Base-by-base conservation (phyloP, 1,140 invertebrate genomes). In the Temnothorax nylanderi region DNA sequence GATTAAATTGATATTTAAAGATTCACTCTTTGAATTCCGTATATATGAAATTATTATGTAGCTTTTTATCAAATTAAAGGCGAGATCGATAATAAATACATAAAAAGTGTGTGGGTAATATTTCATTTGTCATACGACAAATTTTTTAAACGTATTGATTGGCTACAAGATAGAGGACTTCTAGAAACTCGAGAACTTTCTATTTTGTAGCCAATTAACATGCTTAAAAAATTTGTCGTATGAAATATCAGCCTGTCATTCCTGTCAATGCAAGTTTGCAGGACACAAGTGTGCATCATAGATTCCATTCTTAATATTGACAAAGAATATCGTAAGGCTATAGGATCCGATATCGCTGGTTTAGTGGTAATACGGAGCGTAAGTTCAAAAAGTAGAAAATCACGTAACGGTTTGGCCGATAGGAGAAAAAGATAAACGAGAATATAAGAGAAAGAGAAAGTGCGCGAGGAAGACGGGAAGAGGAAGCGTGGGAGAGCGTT, bases 401-500 rank as follows among this genome's bases (percentile, higher is more conserved):
- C 64, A 54, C 77, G n/a, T 67, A 69, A 67, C 60, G 21, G 44
- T 3, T 21, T 64, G 16, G 21, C 1, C 58, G 13, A 34, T 47
- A 37, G 51, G 37, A 37, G 4, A 44, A 18, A 56, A 26, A 26
- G 13, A 76, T 13, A 41, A 10, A 44, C 26, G 16, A 18, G 51
- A 37, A n/a, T 13, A 7, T 37, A 13, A 10, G 16, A 47, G 37
- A 11, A 13, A 10, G 18, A 74, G 18, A 58, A 47, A 78, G 60
- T 41, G 1, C 4, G 54, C 8, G 13, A 74, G 41, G 4, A 16
- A 32, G 32, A 54, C 32, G n/a, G 69, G 8, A 11, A 8, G n/a
- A 32, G 74, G 71, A 72, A 74, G 69, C 58, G 81, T 41, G 44
- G 49, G 67, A 77, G 82, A 58, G 74, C 26, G 69, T 72, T 81